Percentiles rank a stretch among this genome's conserved stretches.
Evolutionary conservation across 2,888 invertebrate species (phyloP).

Genomic region (Branchellion lobata): DNA sequence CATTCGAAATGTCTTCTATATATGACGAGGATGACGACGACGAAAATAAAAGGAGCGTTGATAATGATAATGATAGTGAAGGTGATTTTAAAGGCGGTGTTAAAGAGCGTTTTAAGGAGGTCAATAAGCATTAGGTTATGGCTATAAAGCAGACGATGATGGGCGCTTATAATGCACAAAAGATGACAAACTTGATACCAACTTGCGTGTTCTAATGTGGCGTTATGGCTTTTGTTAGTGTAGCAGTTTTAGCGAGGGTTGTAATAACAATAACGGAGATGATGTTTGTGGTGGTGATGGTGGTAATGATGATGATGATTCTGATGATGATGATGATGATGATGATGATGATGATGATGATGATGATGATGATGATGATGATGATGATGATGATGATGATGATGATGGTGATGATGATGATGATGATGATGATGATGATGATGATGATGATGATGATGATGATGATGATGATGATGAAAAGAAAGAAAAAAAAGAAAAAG

Average conservation of each 20-base stretch:
- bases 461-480: conserved; percentile 30
- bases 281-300: too few relatives aligned
- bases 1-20: too few relatives aligned
- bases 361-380: conserved; percentile 42
- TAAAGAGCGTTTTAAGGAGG: not conserved
- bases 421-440: conserved; percentile 40
- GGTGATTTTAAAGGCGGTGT: not conserved
- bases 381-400: conserved; percentile 42
- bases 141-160: not conserved
- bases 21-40: too few relatives aligned
- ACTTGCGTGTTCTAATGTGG: too few relatives aligned
- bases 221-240: too few relatives aligned
- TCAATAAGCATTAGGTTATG: not conserved
- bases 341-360: conserved; percentile 42
- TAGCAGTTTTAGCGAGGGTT: too few relatives aligned
- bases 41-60: not conserved
- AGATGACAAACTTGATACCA: too few relatives aligned
- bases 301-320: too few relatives aligned
- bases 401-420: conserved; percentile 42
- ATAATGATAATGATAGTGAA: not conserved
- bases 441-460: conserved; percentile 29
- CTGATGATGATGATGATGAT: conserved; percentile 40
- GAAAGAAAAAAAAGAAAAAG: too few relatives aligned
- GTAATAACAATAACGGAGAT: too few relatives aligned
- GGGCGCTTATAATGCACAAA: too few relatives aligned